Evolutionary conservation across 2,888 invertebrate genomes (phyloP).

Genomic region (Apamea anceps): DNA sequence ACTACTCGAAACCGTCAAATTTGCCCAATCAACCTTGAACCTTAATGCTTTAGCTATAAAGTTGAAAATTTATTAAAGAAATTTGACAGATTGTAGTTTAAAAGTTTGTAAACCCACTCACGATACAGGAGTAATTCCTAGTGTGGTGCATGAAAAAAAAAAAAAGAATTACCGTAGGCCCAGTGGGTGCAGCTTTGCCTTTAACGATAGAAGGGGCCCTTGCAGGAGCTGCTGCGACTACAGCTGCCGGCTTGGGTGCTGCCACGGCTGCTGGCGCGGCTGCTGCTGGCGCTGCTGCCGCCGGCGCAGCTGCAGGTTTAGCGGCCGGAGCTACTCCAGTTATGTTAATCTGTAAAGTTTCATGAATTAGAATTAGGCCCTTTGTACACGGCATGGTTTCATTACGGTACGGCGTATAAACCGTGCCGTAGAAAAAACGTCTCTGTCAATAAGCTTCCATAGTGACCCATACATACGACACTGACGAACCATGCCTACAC

Average conservation of each 20-base stretch:
- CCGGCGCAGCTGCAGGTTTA: slow-evolving; percentile 84
- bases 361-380: neutral
- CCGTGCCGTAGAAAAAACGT: neutral
- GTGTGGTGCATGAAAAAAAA: too few species aligned
- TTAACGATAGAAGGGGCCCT: slow-evolving; percentile 35
- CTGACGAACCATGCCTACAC: too few species aligned
- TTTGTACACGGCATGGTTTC: neutral
- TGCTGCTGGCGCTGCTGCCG: slow-evolving; percentile 77
- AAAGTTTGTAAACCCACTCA: too few species aligned
- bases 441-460: too few species aligned
- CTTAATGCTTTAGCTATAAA: too few species aligned
- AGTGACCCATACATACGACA: too few species aligned
- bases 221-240: slow-evolving; percentile 9
- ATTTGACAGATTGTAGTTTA: too few species aligned
- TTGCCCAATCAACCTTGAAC: too few species aligned
- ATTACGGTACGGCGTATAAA: neutral
- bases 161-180: slow-evolving; percentile 62
- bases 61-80: too few species aligned
- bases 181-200: slow-evolving; percentile 32
- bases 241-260: neutral
- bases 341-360: slow-evolving; percentile 78
- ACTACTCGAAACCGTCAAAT: too few species aligned
- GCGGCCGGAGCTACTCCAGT: slow-evolving; percentile 82
- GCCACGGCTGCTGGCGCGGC: slow-evolving; percentile 83
- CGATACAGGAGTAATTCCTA: too few species aligned